Conservation (phyloP, 2,888 invertebrate species). For the Papilio demoleus region DNA sequence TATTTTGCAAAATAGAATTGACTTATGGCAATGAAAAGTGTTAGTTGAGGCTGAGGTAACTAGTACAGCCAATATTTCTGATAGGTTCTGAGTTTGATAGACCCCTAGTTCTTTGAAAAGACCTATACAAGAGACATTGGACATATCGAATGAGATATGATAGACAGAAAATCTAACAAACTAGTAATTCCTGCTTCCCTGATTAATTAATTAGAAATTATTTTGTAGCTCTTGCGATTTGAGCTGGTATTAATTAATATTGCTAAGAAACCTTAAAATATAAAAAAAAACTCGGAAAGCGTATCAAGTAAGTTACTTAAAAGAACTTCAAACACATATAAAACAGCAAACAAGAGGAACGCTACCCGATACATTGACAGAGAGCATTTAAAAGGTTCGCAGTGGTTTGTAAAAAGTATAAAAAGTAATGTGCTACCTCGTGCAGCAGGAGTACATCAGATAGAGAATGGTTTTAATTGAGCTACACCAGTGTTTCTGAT, state of each 20-base stretch:
- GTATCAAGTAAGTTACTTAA: constrained; percentile 4
- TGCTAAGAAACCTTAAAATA: background rate
- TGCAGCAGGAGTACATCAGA: constrained; percentile 74
- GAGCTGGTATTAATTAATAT: background rate
- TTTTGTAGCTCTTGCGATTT: too few relatives aligned
- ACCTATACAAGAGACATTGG: too few relatives aligned
- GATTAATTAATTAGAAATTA: too few relatives aligned
- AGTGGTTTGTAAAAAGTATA: constrained; percentile 46
- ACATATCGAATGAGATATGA: too few relatives aligned
- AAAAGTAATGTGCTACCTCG: constrained; percentile 53
- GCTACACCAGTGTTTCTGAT: constrained; percentile 80
- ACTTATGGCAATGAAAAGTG: background rate
- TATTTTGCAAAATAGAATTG: constrained; percentile 17
- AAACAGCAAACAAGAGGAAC: constrained; percentile 31
- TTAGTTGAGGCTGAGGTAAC: too few relatives aligned
- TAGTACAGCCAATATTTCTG: too few relatives aligned
- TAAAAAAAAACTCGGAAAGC: background rate
- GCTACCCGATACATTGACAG: constrained; percentile 54
- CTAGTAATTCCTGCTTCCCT: too few relatives aligned
- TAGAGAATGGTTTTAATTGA: constrained; percentile 79
- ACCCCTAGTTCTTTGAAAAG: too few relatives aligned
- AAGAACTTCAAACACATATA: constrained; percentile 16
- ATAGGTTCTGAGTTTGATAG: too few relatives aligned
- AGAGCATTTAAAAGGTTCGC: constrained; percentile 60
- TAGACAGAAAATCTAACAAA: too few relatives aligned